Evolutionary conservation across 2,113 vertebrate genomes (phyloP).

Genomic region (Penelope pileata): DNA sequence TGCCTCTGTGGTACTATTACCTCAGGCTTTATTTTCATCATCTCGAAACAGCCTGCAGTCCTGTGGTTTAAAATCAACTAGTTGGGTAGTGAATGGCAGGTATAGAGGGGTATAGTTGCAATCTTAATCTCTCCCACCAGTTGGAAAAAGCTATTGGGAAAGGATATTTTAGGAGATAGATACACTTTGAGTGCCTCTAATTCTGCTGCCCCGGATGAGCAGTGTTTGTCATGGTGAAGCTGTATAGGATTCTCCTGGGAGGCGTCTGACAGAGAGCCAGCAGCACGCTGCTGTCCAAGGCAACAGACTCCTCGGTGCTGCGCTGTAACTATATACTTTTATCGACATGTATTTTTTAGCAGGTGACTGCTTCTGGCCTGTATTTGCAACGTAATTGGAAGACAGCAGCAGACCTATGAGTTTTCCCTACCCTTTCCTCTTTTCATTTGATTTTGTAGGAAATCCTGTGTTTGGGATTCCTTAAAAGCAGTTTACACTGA

Average conservation of each 20-base stretch:
- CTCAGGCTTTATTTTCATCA: not conserved
- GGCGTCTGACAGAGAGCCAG: slow-evolving; percentile 15
- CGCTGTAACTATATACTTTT: slow-evolving; percentile 46
- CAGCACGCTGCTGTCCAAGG: slow-evolving; percentile 14
- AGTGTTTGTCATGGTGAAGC: slow-evolving; percentile 3
- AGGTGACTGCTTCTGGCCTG: slow-evolving; percentile 25
- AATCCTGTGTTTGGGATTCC: not conserved
- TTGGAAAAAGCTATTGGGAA: not conserved
- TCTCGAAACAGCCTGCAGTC: not conserved
- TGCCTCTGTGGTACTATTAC: not conserved
- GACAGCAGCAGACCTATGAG: not conserved
- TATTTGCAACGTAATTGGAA: not conserved
- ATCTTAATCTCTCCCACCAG: slow-evolving; percentile 31
- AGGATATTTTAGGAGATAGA: slow-evolving; percentile 21
- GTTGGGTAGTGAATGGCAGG: not conserved
- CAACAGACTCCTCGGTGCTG: not conserved
- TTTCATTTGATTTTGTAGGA: not conserved
- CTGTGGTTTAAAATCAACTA: not conserved
- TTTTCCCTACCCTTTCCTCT: slow-evolving; percentile 11
- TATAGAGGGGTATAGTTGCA: not conserved
- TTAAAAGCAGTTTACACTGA: not conserved
- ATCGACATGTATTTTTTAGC: slow-evolving; percentile 49
- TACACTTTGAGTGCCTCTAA: not conserved
- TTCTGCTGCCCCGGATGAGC: not conserved
- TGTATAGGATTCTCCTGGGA: slow-evolving; percentile 27